phyloP scores from a whole-genome alignment of 2,113 vertebrate species.

The Conger conger region DNA sequence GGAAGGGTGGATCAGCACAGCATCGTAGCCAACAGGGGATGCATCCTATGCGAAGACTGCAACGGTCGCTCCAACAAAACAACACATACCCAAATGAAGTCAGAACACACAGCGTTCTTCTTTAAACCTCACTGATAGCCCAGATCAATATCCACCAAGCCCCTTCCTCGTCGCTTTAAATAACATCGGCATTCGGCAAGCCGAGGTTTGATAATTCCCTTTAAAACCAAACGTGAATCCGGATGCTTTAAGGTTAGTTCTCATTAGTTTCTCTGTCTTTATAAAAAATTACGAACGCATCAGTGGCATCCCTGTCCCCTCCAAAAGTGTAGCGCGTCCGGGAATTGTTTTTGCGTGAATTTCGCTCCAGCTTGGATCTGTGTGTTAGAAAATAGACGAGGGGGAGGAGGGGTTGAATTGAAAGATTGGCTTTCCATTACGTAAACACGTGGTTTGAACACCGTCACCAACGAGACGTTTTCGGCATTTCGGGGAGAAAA shows the following conservation, averaged over 20 bases:
- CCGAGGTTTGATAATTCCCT: conserved; percentile 42
- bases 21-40: conserved; percentile 87
- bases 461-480: conserved; percentile 77
- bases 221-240: conserved; percentile 38
- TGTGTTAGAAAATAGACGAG: conserved; percentile 73
- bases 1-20: conserved; percentile 93
- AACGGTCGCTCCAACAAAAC: conserved; percentile 76
- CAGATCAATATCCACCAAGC: conserved; percentile 69
- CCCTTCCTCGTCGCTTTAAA: conserved; percentile 57
- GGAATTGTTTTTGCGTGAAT: conserved; percentile 65
- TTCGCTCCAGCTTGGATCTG: conserved; percentile 72
- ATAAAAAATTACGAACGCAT: conserved; percentile 53
- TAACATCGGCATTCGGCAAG: conserved; percentile 69
- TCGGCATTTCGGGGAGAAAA: conserved; percentile 35
- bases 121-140: conserved; percentile 63
- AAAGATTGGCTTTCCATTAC: conserved; percentile 85
- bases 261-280: conserved; percentile 39
- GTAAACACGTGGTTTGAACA: conserved; percentile 86
- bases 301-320: conserved; percentile 48
- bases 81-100: conserved; percentile 70
- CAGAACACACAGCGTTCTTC: conserved; percentile 69
- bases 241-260: conserved; percentile 48
- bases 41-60: conserved; percentile 89
- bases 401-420: conserved; percentile 79
- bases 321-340: conserved; percentile 59